phyloP scores from a whole-genome alignment of 1,140 invertebrate species.

The Ips typographus region DNA sequence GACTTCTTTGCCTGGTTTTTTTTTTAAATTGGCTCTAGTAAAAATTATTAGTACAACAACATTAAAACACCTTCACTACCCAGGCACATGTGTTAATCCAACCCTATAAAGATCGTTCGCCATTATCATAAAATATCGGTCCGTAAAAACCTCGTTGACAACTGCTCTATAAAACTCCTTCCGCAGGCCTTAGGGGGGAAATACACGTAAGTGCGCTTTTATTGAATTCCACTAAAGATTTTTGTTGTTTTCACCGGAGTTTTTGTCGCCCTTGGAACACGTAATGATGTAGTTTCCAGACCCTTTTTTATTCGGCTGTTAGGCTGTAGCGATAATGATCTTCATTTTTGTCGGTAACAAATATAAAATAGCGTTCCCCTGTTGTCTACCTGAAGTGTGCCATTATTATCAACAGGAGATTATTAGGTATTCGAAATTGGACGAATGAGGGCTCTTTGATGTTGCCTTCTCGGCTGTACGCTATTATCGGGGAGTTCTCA shows the following conservation, averaged over 20 bases:
- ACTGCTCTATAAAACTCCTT: constrained; percentile 31
- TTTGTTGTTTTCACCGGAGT: constrained; percentile 26
- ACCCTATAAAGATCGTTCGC: constrained; percentile 11
- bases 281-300: constrained; percentile 31
- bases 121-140: constrained; percentile 33
- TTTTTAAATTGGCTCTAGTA: not conserved
- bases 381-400: constrained; percentile 24
- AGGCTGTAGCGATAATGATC: constrained; percentile 29
- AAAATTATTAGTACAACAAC: not conserved
- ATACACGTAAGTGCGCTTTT: constrained; percentile 31
- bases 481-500: no score
- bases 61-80: constrained; percentile 3
- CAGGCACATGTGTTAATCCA: constrained; percentile 11
- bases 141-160: constrained; percentile 28
- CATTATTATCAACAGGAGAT: constrained; percentile 17
- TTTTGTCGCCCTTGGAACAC: constrained; percentile 28
- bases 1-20: no score
- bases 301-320: constrained; percentile 33
- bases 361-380: constrained; percentile 21
- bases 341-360: constrained; percentile 20
- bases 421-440: not conserved
- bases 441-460: not conserved
- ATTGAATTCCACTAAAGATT: constrained; percentile 35
- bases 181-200: constrained; percentile 14
- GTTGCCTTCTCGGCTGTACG: not conserved